phyloP scores from a whole-genome alignment of 2,797 vertebrate species.

The Oreochromis mossambicus region DNA sequence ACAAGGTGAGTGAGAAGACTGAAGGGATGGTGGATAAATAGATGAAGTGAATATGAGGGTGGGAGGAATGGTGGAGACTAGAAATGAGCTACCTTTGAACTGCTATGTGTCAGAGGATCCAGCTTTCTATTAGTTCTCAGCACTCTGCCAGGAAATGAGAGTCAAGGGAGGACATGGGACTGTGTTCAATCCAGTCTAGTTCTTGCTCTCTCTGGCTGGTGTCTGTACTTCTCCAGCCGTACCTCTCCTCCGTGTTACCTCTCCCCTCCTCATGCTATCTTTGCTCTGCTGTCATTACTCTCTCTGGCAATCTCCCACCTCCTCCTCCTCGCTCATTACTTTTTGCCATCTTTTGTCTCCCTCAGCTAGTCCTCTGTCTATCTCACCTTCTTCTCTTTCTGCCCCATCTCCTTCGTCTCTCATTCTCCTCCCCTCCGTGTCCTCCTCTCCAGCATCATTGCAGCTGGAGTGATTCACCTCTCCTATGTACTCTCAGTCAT shows the following conservation, averaged over 20 bases:
- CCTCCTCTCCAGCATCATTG: not conserved
- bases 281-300: constrained; percentile 17
- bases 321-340: constrained; percentile 9
- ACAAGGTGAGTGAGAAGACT: constrained; percentile 13
- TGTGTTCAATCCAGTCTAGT: not conserved
- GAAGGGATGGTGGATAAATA: constrained; percentile 14
- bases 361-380: not conserved
- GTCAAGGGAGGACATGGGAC: constrained; percentile 27
- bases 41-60: constrained; percentile 7
- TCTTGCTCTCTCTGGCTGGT: not conserved
- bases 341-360: constrained; percentile 36
- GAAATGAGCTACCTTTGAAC: constrained; percentile 43
- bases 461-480: constrained; percentile 12
- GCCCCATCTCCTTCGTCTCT: constrained; percentile 19
- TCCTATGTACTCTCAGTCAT: not conserved
- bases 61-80: not conserved
- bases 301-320: not conserved
- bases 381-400: constrained; percentile 10
- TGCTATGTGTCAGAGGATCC: constrained; percentile 34
- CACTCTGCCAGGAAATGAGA: constrained; percentile 29
- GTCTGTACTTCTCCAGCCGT: not conserved
- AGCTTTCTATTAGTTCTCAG: constrained; percentile 39
- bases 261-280: constrained; percentile 9
- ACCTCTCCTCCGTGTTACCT: constrained; percentile 5
- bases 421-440: constrained; percentile 7